Base-by-base conservation (phyloP, 2,797 vertebrate genomes). In the Clarias fuscus region DNA sequence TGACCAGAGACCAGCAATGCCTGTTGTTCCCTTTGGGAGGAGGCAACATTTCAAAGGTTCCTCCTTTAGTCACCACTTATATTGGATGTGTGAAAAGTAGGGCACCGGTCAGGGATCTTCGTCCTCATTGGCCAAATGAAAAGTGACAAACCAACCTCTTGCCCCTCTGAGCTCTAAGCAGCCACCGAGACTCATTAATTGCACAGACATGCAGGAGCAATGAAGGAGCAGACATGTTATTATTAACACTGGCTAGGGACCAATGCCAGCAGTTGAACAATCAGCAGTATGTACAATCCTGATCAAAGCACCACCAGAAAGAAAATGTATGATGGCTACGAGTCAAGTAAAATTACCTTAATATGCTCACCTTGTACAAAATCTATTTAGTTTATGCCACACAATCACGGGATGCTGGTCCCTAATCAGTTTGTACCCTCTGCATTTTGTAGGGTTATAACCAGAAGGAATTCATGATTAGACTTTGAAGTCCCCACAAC, bases 31-130 rank as follows among this genome's bases (percentile, higher is more conserved):
- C 7, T 17, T 33, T 43, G 14, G 13, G 59, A 79, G 10, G 20
- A 79, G 33, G 59, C 22, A 62, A 22, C 33, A 79, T 62, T 80
- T 40, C 80, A 76, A 85, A n/a, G 68, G 82, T 56, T 70, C 76
- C 87, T 84, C 85, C 91, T 92, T 95, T 93, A 94, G 94, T 91
- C 68, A 91, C 88, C 82, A 89, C 85, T 93, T 94, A 93, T 90
- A 87, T 93, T 91, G 93, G 94, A 96, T 86, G 95, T 97, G 96
- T 96, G 96, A 96, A 96, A 96, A 96, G 94, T 96, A 95, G 96
- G 96, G 92, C 96, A 95, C 91, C 95, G 95, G 96, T 97, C 93
- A 82, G 93, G 92, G 93, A 92, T 90, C 90, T 85, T 92, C 89
- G 86, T 92, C 90, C 91, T 88, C 90, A 40, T 70, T 81, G 78